Evolutionary conservation across 2,888 invertebrate species (phyloP).

Genomic region (Himalopsyche anomala): DNA sequence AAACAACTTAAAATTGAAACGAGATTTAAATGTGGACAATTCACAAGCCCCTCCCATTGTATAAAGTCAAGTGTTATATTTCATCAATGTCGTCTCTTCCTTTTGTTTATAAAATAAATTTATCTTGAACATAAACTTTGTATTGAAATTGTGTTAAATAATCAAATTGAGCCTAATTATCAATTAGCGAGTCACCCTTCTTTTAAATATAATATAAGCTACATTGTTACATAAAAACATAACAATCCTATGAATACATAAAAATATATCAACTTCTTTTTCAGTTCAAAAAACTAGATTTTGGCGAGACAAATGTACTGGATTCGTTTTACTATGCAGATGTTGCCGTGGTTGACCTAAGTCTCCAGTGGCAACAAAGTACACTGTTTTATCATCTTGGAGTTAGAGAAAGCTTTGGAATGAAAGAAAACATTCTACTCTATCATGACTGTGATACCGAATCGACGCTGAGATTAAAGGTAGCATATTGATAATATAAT

Average conservation of each 20-base stretch:
- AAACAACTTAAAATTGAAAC: no score
- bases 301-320: constrained; percentile 95
- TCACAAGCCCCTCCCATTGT: no score
- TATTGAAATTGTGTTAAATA: no score
- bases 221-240: no score
- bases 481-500: constrained; percentile 68
- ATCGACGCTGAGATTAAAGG: constrained; percentile 91
- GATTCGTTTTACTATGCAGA: constrained; percentile 99
- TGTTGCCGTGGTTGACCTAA: constrained; percentile 96
- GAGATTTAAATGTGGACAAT: no score
- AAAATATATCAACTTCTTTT: constrained; percentile 68
- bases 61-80: no score
- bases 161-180: no score
- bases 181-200: no score
- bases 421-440: constrained; percentile 94
- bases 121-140: no score
- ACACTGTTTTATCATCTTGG: constrained; percentile 97
- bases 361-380: constrained; percentile 93
- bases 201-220: no score
- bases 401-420: constrained; percentile 97
- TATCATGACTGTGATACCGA: constrained; percentile 94
- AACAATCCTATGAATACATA: constrained; percentile 47
- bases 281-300: constrained; percentile 97
- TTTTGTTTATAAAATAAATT: no score
- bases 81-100: no score